Conservation (phyloP, 2,113 vertebrate genomes). For the Corythoichthys haematopterus region DNA sequence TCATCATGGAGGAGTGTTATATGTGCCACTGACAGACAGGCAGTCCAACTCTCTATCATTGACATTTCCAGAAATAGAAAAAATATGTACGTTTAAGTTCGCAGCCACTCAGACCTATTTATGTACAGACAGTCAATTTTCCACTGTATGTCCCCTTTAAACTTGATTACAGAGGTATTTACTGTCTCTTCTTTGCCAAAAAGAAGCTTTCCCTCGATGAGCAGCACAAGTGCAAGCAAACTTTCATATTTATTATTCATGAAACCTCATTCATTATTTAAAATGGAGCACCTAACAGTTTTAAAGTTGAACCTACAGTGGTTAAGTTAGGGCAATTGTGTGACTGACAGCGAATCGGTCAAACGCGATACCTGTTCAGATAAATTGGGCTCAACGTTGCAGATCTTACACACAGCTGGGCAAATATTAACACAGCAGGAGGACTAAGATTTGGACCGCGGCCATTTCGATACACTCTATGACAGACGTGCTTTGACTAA, state of each 20-base stretch:
- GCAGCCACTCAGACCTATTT: neutral
- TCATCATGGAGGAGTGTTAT: slow-evolving; percentile 39
- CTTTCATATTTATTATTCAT: slow-evolving; percentile 1
- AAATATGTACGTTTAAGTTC: neutral
- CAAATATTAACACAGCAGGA: neutral
- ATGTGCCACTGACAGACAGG: slow-evolving; percentile 31
- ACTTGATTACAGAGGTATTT: neutral
- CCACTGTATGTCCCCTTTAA: neutral
- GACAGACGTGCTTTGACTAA: neutral
- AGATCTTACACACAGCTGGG: neutral
- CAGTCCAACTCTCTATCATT: slow-evolving; percentile 1
- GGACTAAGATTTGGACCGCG: neutral
- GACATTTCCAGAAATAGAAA: neutral
- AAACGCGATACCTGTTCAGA: neutral
- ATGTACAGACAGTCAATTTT: neutral
- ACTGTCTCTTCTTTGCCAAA: neutral
- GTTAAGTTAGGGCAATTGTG: neutral
- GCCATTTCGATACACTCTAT: neutral
- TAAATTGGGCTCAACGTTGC: neutral
- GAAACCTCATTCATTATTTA: neutral
- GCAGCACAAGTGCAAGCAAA: neutral
- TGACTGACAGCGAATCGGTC: neutral
- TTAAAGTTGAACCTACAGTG: neutral
- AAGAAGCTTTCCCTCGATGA: neutral
- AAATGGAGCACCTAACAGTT: neutral